Evolutionary conservation across 2,113 vertebrate species (phyloP), one percentile per base, ranked within the genome.

Genomic region (Marmota flaviventris): DNA sequence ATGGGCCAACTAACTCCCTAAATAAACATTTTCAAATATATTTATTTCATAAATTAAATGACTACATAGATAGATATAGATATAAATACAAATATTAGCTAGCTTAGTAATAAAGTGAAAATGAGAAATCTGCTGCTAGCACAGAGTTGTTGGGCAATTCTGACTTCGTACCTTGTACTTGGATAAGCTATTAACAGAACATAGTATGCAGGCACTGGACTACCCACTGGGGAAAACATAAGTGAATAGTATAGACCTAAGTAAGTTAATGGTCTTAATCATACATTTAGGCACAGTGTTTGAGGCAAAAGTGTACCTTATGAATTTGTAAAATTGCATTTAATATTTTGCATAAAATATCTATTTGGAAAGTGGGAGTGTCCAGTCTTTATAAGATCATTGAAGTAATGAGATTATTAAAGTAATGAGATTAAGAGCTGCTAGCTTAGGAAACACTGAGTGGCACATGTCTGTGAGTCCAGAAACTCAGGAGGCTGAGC

Each of bases 151-250:
- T 4, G 85, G 34, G 18, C 8, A 73, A 67, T 79, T 56, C 10
- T 83, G n/a, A 88, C 63, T n/a, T 51, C 18, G 53, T 75, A 3
- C 63, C 75, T 93, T 87, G 42, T 88, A 63, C 87, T 48, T 95
- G 29, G 91, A 67, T 45, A 73, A 84, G n/a, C 17, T 32, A 22
- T 45, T 84, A 83, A 86, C n/a, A 65, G 73, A 87, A 72, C 10
- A 53, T 63, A 34, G 32, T 84, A 10, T 63, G 5, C 16, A 87
- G 5, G 61, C 37, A 51, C 37, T 58, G 27, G n/a, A 14, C 13
- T 84, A 39, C 39, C n/a, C 24, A 45, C 39, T 14, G 27, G 20
- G 20, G 18, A 95, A 77, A 70, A 61, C 56, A 56, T 75, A 20
- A 82, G n/a, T 45, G 24, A 84, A 51, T 63, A 34, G n/a, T 58